A percentile compares a stretch with the other conserved stretches of the same genome.
phyloP scores from a whole-genome alignment of 2,113 vertebrate genomes.

The Phylloscopus trochiloides region DNA sequence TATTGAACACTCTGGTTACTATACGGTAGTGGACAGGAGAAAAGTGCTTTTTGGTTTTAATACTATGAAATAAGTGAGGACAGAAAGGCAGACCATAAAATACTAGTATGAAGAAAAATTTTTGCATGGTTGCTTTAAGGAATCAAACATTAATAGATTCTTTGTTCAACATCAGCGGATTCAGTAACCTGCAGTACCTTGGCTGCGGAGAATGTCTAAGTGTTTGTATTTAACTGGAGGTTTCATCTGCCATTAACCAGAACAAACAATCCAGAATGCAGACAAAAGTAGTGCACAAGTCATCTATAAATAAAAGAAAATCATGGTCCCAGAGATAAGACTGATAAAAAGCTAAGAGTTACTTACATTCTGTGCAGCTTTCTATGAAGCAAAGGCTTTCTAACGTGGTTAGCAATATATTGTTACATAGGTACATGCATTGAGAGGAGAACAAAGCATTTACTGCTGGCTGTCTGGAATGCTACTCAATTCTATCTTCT shows the following conservation, averaged over 20 bases:
- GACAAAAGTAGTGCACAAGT: not conserved
- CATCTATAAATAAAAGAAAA: not conserved
- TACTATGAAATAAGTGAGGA: not conserved
- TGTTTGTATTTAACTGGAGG: not conserved
- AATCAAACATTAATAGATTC: not conserved
- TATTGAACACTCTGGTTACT: not conserved
- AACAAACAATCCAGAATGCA: not conserved
- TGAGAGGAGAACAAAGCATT: not conserved
- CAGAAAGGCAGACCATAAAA: not conserved
- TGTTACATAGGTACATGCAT: not conserved
- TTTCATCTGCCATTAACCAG: slow-evolving; percentile 7
- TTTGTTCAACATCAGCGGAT: not conserved
- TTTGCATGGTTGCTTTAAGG: not conserved
- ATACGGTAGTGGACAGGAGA: not conserved
- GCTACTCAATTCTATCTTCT: not conserved
- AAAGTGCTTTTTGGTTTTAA: not conserved
- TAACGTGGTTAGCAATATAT: not conserved
- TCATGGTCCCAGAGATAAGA: not conserved
- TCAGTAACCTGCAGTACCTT: not conserved
- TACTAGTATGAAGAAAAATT: not conserved
- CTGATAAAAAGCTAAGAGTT: not conserved
- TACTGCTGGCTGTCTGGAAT: not conserved
- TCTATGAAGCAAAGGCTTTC: not conserved
- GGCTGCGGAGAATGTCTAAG: not conserved
- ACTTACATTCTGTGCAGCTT: not conserved